phyloP scores from a whole-genome alignment of 2,888 invertebrate genomes.

The Pyrochroa serraticornis region DNA sequence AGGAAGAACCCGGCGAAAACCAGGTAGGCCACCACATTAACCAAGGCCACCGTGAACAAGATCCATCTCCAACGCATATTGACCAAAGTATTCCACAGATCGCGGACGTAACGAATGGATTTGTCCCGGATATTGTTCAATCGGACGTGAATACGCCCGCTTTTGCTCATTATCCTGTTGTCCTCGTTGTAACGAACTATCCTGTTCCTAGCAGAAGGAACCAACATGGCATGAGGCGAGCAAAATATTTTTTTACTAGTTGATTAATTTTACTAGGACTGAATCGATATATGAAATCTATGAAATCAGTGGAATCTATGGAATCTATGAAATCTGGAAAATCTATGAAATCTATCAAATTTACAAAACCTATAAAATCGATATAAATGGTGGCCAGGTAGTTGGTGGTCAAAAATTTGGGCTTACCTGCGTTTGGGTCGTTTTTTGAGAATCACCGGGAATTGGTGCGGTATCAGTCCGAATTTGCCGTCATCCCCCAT shows the following conservation, averaged over 20 bases:
- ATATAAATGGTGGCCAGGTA: too few species aligned
- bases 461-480: background rate
- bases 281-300: too few species aligned
- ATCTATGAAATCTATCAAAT: too few species aligned
- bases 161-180: constrained; percentile 55
- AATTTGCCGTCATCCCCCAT: too few species aligned
- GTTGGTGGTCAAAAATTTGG: too few species aligned
- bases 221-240: background rate
- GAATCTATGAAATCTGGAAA: too few species aligned
- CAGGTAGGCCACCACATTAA: constrained; percentile 38
- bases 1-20: constrained; percentile 37
- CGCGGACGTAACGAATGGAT: constrained; percentile 36
- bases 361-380: too few species aligned
- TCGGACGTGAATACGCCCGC: constrained; percentile 55
- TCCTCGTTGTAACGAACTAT: constrained; percentile 21
- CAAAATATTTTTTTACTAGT: too few species aligned
- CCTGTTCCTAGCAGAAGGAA: constrained; percentile 6
- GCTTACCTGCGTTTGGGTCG: constrained; percentile 3
- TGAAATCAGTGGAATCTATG: too few species aligned
- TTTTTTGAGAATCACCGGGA: constrained; percentile 12
- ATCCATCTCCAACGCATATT: constrained; percentile 43
- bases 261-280: too few species aligned
- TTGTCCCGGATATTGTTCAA: constrained; percentile 36
- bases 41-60: constrained; percentile 31
- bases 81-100: constrained; percentile 40